phyloP scores from a whole-genome alignment of 92 coral and sea anemone species.

The Pocillopora meandrina region DNA sequence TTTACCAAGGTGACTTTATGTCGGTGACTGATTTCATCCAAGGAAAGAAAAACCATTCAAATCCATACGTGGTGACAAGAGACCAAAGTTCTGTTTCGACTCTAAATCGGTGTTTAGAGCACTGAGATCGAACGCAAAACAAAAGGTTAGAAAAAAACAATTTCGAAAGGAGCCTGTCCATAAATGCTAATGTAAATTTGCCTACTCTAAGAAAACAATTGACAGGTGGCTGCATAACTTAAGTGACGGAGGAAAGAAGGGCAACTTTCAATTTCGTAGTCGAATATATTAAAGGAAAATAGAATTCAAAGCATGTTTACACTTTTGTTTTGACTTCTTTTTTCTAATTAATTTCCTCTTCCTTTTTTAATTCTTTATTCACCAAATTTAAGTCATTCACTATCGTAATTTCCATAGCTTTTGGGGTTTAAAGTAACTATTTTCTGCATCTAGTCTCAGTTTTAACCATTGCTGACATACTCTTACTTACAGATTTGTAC shows the following conservation, averaged over 20 bases:
- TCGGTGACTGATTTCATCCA: no score
- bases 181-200: slow-evolving; percentile 1
- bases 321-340: slow-evolving; percentile 12
- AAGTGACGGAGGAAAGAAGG: neutral
- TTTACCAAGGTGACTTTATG: no score
- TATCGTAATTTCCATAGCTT: slow-evolving; percentile 1
- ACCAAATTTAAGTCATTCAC: slow-evolving; percentile 19
- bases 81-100: neutral
- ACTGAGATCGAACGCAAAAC: neutral
- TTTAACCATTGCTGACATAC: neutral
- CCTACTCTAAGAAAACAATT: neutral
- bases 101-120: neutral
- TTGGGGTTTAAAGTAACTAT: slow-evolving; percentile 1
- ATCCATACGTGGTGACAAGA: no score
- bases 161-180: neutral
- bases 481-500: no score
- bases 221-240: neutral
- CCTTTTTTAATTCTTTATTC: slow-evolving; percentile 19
- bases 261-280: neutral
- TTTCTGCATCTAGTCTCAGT: neutral
- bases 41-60: no score
- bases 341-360: slow-evolving; percentile 12
- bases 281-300: neutral
- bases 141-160: neutral
- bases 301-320: neutral